Evolutionary conservation across 2,888 invertebrate genomes (phyloP), one percentile per base, ranked within the genome.

Genomic region (Petrophora chlorosata): DNA sequence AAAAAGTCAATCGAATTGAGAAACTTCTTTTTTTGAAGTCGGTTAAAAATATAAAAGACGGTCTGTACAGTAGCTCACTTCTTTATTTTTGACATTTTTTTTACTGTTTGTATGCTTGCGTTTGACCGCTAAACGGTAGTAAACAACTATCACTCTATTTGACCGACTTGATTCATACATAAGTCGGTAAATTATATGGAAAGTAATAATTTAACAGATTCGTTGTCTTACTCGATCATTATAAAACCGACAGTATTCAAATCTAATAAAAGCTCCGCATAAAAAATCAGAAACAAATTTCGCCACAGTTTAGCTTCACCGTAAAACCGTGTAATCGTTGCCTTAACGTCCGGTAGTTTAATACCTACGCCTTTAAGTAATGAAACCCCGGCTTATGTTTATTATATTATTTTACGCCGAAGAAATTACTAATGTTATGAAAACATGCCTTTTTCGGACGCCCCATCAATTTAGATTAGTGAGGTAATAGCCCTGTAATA

Each of bases 401-500:
- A 85, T 84, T 85, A 83, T 80, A 84, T 88, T 85, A 88, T 86
- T 87, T 86, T 87, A 85, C 87, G 85, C 87, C 79, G 73, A 79
- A 82, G 70, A 86, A 87, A 84, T 82, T 85, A 83, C 82, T 85
- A 85, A 87, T 85, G 82, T 79, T 82, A 85, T 85, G 82, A 83
- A 86, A 86, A 85, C 83, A 82, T 81, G 73, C 76, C 75, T 76
- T 79, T 82, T 79, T 76, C 79, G 84, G 83, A 88, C 85, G 84
- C 83, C 80, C 89, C 90, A 90, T 90, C 89, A 90, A 90, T 90
- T 88, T 89, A 82, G 82, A 90, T 90, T 89, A 90, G 88, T 78
- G 65, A 67, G 63, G 80, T 87, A 90, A 88, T 89, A 81, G 78
- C 80, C 70, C 62, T 63, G 51, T 53, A 54, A 50, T 60, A 57